Evolutionary conservation across 2,888 invertebrate species (phyloP).

Genomic region (Bembecia ichneumoniformis): DNA sequence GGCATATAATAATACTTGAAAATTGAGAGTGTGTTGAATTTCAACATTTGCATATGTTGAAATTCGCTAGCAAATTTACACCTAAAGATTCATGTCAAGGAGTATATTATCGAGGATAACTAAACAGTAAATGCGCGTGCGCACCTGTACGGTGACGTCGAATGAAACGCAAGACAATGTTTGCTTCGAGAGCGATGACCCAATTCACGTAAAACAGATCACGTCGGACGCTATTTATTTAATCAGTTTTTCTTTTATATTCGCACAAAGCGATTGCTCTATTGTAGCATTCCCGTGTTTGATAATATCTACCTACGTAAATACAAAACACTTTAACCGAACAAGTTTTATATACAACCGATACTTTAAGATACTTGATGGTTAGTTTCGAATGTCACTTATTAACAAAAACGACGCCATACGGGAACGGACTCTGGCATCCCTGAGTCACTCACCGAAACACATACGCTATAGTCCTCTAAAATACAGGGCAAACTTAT

Average conservation of each 20-base stretch:
- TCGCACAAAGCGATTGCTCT: no score
- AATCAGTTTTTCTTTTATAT: background rate
- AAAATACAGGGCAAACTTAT: no score
- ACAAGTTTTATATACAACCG: no score
- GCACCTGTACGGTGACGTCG: slow-evolving; percentile 29
- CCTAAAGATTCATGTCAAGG: slow-evolving; percentile 38
- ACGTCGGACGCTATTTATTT: slow-evolving; percentile 4
- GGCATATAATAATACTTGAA: background rate
- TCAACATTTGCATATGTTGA: background rate
- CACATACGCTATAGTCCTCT: no score
- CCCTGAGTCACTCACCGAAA: no score
- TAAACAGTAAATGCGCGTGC: slow-evolving; percentile 24
- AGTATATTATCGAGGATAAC: slow-evolving; percentile 39
- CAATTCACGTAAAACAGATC: slow-evolving; percentile 15
- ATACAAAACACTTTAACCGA: no score
- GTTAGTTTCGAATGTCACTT: no score
- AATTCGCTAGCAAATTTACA: slow-evolving; percentile 15
- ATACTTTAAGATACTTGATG: no score
- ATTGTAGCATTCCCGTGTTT: no score
- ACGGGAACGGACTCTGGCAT: no score
- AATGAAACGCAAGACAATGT: slow-evolving; percentile 13
- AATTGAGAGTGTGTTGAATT: background rate
- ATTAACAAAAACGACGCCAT: no score
- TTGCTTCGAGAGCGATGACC: slow-evolving; percentile 22
- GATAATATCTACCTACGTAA: no score